phyloP scores from a whole-genome alignment of 2,888 invertebrate species.

The Siphonodentalium dalli region DNA sequence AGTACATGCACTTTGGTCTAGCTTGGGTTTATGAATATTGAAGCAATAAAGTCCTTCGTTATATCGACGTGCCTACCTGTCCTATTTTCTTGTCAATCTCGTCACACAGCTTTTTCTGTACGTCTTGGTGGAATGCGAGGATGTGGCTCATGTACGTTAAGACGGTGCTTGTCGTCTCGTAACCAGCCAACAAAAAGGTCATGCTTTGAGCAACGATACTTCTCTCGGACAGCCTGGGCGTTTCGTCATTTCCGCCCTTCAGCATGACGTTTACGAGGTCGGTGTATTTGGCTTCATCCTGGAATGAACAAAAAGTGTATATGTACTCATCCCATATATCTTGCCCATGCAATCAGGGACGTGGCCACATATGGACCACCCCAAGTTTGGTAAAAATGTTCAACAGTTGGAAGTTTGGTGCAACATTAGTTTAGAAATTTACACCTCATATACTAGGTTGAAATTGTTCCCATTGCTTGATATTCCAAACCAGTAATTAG shows the following conservation, averaged over 20 bases:
- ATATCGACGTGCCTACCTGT: conserved; percentile 29
- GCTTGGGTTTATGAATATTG: too few species aligned
- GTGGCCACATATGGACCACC: too few species aligned
- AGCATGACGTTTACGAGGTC: conserved; percentile 66
- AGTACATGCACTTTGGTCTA: too few species aligned
- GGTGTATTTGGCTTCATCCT: conserved; percentile 37
- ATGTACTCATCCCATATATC: not conserved
- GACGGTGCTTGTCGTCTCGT: conserved; percentile 69
- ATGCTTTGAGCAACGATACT: conserved; percentile 60
- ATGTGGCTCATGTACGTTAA: conserved; percentile 66
- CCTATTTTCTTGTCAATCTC: conserved; percentile 62
- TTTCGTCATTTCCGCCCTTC: conserved; percentile 29
- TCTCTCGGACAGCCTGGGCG: conserved; percentile 40
- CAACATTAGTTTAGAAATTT: too few species aligned
- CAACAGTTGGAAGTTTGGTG: too few species aligned
- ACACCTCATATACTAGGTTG: too few species aligned
- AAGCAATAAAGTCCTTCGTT: too few species aligned
- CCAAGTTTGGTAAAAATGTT: too few species aligned
- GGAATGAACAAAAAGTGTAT: conserved; percentile 11
- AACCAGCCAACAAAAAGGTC: conserved; percentile 68
- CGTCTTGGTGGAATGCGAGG: conserved; percentile 65
- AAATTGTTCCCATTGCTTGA: too few species aligned
- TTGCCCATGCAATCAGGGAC: too few species aligned
- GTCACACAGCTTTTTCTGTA: conserved; percentile 64
- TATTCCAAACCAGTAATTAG: too few species aligned